Evolutionary conservation across 2,888 invertebrate genomes (phyloP), one percentile per base, ranked within the genome.

Genomic region (Notodonta ziczac): DNA sequence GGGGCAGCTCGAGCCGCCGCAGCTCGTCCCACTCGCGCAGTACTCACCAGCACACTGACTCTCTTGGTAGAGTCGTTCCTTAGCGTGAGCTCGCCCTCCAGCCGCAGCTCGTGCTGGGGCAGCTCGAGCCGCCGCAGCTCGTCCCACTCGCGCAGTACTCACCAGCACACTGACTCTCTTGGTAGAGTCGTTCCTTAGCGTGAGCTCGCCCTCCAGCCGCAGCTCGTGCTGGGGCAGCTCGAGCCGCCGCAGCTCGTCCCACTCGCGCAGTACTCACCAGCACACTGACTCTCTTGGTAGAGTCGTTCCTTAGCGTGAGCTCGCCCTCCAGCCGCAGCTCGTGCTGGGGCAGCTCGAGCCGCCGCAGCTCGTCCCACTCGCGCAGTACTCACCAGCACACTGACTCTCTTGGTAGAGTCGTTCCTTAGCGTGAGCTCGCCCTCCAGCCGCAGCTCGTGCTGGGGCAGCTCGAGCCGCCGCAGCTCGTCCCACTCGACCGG

Each of bases 131-230:
- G 35, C 8, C 6, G 39, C 39, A 39, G 39, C 24, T 24, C 24
- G 24, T 24, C 24, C 24, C 24, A 24, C 24, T 39, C 6, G 39
- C 39, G 8, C 7, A 7, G 39, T 8, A 39, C 39, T 39, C 39
- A 92, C 92, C 57, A 91, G 84, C 62, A 93, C 87, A n/a, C 73
- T 78, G 67, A 83, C 83, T 74, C 86, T 83, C 84, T 92, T 93
- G 77, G 80, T 84, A 64, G 85, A 81, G 69, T 93, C 93, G 64
- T 85, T 84, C 58, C 91, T 46, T 6, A 93, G 75, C 9, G 79
- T 79, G 12, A 91, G 82, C 1, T 90, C 89, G 0, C 92, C 93
- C 75, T 93, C 93, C 61, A 80, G 77, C 0, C 85, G 65, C 13
- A 93, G 85, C 52, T 70, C 5, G 66, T 84, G 85, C 16, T 78